These are phyloP conservation scores for Panthera uncia DNA, from an alignment of 2,113 vertebrate genomes.

Conservation along the genomic window DNA sequence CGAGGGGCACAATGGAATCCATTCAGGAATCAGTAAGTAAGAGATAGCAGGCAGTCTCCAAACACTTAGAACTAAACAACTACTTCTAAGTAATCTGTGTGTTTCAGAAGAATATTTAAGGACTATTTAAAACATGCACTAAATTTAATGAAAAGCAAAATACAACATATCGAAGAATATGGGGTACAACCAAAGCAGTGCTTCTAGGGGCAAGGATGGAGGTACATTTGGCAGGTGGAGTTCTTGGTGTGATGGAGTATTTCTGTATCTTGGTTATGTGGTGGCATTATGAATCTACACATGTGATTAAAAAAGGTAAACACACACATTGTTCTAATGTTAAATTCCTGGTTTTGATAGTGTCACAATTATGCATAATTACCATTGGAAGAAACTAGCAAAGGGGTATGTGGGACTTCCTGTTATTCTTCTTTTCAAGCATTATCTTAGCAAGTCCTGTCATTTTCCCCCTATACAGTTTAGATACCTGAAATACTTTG, in stretches of 20 bases:
- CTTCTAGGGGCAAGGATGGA: accelerated
- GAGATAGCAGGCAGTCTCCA: neutral
- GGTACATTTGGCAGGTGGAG: too few relatives aligned
- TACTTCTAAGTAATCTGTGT: neutral
- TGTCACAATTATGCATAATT: neutral
- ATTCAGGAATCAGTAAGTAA: neutral
- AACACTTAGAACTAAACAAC: neutral
- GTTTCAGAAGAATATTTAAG: neutral
- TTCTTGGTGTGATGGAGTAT: neutral
- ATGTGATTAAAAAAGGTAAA: neutral
- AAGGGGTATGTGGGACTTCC: neutral
- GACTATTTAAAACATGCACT: neutral
- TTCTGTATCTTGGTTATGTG: neutral
- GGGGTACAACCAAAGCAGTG: neutral
- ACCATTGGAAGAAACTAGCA: neutral
- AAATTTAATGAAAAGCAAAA: neutral
- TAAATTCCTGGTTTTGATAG: neutral
- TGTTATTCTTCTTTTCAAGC: neutral
- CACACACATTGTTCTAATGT: neutral
- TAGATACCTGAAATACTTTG: neutral
- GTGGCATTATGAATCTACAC: neutral
- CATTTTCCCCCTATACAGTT: neutral
- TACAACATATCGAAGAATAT: neutral
- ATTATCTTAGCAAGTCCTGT: neutral
- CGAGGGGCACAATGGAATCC: neutral